phyloP scores from a whole-genome alignment of 2,797 vertebrate species.

The Triplophysa bombifrons region DNA sequence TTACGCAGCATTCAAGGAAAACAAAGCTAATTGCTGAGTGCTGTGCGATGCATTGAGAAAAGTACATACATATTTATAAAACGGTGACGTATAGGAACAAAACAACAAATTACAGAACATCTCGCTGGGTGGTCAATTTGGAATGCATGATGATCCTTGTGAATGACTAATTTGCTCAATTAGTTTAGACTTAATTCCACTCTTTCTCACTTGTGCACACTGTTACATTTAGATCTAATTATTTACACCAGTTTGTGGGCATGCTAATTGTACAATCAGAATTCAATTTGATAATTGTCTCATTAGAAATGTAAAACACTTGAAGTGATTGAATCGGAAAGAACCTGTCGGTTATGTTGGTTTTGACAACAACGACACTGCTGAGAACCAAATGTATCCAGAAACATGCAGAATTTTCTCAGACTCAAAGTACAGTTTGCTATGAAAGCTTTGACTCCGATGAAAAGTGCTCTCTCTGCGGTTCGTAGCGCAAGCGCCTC shows the following conservation, averaged over 20 bases:
- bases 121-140: constrained; percentile 44
- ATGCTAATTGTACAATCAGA: constrained; percentile 33
- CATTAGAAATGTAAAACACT: constrained; percentile 35
- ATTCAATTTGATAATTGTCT: constrained; percentile 31
- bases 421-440: background rate
- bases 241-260: constrained; percentile 32
- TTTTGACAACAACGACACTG: background rate
- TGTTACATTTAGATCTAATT: constrained; percentile 32
- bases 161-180: constrained; percentile 36
- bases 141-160: constrained; percentile 38
- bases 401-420: background rate
- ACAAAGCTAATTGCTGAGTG: constrained; percentile 45
- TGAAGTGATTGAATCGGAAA: constrained; percentile 10
- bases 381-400: background rate
- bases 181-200: constrained; percentile 26
- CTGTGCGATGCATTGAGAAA: constrained; percentile 12
- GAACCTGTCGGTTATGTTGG: background rate
- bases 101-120: constrained; percentile 32
- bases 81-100: constrained; percentile 40
- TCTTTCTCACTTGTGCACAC: constrained; percentile 23
- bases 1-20: constrained; percentile 26
- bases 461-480: constrained; percentile 27
- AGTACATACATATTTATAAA: constrained; percentile 28
- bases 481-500: constrained; percentile 14
- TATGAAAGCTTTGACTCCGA: constrained; percentile 1